These are phyloP conservation scores for Crepidodera aurea DNA, from an alignment of 2,888 invertebrate species.

Conservation along the genomic window DNA sequence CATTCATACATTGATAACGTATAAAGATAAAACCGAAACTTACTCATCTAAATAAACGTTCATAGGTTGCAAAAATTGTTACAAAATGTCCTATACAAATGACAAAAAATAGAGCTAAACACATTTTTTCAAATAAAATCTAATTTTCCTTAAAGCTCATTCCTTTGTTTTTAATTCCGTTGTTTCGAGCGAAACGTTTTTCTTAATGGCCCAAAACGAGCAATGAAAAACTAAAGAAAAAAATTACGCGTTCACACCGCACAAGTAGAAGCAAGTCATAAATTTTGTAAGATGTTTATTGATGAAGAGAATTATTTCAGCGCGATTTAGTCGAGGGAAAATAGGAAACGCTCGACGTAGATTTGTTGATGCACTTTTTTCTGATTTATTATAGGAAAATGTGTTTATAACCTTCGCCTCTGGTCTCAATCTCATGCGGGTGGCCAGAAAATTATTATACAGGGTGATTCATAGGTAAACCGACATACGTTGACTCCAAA, in stretches of 20 bases:
- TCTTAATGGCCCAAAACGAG: too few species aligned
- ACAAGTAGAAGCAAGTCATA: slow-evolving; percentile 24
- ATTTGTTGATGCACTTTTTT: slow-evolving; percentile 14
- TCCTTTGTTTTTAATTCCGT: too few species aligned
- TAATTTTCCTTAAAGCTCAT: too few species aligned
- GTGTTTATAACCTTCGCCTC: neutral
- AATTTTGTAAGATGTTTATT: slow-evolving; percentile 39
- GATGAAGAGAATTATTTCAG: slow-evolving; percentile 39
- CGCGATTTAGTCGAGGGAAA: slow-evolving; percentile 40
- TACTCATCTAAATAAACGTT: too few species aligned
- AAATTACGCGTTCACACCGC: neutral
- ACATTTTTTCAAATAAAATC: too few species aligned
- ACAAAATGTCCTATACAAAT: too few species aligned
- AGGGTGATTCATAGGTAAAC: too few species aligned
- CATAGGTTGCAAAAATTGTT: too few species aligned
- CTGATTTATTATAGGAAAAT: slow-evolving; percentile 5
- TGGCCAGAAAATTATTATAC: neutral
- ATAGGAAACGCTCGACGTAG: slow-evolving; percentile 32
- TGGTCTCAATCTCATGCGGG: neutral
- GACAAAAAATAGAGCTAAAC: too few species aligned
- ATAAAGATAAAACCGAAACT: too few species aligned
- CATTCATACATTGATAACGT: too few species aligned
- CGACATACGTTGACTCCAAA: too few species aligned
- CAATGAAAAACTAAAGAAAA: neutral
- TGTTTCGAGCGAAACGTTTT: neutral